Conservation (phyloP, 1,140 invertebrate species). For the Carposina sasakii region DNA sequence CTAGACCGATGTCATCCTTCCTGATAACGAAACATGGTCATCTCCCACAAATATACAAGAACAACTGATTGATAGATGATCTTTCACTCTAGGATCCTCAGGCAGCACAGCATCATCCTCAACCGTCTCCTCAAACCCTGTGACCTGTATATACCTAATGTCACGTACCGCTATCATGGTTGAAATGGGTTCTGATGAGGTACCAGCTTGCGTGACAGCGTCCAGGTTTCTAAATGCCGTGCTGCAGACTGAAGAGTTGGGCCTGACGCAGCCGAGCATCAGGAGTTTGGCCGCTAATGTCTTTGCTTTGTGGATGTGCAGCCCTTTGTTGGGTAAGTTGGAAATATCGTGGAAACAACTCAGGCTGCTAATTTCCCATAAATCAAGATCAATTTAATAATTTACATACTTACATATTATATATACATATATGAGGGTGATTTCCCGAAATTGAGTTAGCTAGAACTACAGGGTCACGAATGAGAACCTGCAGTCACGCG, state of each 20-base stretch:
- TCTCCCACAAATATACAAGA: too few relatives aligned
- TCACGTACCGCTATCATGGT: constrained; percentile 78
- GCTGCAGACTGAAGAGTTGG: constrained; percentile 76
- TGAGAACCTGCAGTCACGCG: too few relatives aligned
- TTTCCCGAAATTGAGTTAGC: too few relatives aligned
- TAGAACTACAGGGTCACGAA: too few relatives aligned
- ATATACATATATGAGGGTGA: too few relatives aligned
- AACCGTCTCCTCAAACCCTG: constrained; percentile 49
- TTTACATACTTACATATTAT: too few relatives aligned
- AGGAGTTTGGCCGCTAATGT: constrained; percentile 75
- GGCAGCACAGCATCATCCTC: constrained; percentile 59
- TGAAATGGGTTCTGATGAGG: constrained; percentile 76
- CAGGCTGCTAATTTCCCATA: too few relatives aligned
- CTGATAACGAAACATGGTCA: too few relatives aligned
- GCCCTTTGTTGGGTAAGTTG: constrained; percentile 72
- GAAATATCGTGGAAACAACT: too few relatives aligned
- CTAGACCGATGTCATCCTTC: too few relatives aligned
- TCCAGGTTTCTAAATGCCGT: constrained; percentile 75
- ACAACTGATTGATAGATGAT: background rate
- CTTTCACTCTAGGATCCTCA: constrained; percentile 40
- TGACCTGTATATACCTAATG: constrained; percentile 78
- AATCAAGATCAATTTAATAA: too few relatives aligned
- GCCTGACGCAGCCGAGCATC: constrained; percentile 68
- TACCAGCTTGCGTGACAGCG: constrained; percentile 74
- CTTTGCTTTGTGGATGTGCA: constrained; percentile 79